Evolutionary conservation across 92 coral and sea anemone species (phyloP).

Genomic region (Blastomussa wellsi): DNA sequence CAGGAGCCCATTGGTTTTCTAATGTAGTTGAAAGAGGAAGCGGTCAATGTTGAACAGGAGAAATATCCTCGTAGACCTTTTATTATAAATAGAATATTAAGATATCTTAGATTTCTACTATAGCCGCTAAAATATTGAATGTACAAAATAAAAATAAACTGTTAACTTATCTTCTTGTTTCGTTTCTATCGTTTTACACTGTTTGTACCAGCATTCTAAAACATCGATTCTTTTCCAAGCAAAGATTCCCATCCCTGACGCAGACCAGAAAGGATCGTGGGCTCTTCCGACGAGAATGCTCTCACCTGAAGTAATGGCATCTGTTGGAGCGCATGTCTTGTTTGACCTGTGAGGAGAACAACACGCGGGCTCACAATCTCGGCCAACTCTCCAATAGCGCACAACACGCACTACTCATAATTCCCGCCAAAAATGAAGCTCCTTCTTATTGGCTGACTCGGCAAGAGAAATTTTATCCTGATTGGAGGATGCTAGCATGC

Average conservation of each 20-base stretch:
- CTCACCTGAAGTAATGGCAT: not conserved
- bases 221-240: not conserved
- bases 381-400: not conserved
- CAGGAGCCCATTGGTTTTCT: too few relatives aligned
- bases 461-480: not conserved
- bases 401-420: not conserved
- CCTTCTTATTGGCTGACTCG: not conserved
- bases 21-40: not conserved
- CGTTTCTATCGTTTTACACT: not conserved
- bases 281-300: too few relatives aligned
- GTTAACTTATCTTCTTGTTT: not conserved
- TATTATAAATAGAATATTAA: not conserved
- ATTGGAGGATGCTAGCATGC: not conserved
- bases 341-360: not conserved
- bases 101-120: not conserved
- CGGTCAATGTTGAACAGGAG: not conserved
- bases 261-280: too few relatives aligned
- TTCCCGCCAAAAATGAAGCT: slow-evolving; percentile 1
- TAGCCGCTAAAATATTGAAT: not conserved
- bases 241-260: too few relatives aligned
- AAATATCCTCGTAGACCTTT: not conserved
- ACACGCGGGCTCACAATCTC: not conserved
- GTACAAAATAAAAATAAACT: not conserved
- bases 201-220: not conserved
- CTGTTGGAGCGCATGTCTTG: not conserved